These are phyloP conservation scores for Hyppa rectilinea DNA, from an alignment of 2,888 invertebrate species.

Conservation along the genomic window DNA sequence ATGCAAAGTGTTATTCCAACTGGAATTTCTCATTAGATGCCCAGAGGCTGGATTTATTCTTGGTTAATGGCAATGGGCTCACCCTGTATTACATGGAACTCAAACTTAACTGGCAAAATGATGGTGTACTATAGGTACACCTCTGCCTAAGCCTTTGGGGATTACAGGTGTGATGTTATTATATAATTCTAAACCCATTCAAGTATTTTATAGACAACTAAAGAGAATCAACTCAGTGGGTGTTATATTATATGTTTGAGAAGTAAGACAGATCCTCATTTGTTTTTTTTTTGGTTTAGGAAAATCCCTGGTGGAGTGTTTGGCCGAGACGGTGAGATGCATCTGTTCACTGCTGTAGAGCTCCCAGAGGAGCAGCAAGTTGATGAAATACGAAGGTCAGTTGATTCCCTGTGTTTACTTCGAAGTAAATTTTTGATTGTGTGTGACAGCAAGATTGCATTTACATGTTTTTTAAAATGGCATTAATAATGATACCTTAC, in stretches of 20 bases:
- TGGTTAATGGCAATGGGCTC: too few species aligned
- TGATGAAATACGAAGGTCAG: slow-evolving; percentile 97
- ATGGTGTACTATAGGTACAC: too few species aligned
- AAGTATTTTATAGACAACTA: not conserved
- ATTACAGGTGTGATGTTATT: too few species aligned
- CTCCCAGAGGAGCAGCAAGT: slow-evolving; percentile 96
- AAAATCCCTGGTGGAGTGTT: slow-evolving; percentile 99
- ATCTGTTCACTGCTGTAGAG: slow-evolving; percentile 96
- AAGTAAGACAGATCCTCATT: not conserved
- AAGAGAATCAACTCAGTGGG: not conserved
- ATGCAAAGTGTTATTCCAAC: too few species aligned
- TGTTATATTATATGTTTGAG: not conserved
- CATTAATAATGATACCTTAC: not conserved
- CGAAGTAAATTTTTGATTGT: not conserved
- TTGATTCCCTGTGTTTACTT: not conserved
- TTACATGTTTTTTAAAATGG: not conserved
- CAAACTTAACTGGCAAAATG: too few species aligned
- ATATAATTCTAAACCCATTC: not conserved
- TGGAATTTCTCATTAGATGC: too few species aligned
- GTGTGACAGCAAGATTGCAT: not conserved
- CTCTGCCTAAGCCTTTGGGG: too few species aligned
- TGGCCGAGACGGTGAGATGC: slow-evolving; percentile 97
- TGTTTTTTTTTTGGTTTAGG: slow-evolving; percentile 79
- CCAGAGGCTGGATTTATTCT: too few species aligned
- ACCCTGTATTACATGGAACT: too few species aligned